Base-by-base conservation (phyloP, 2,113 vertebrate genomes). In the Bagarius yarrelli region DNA sequence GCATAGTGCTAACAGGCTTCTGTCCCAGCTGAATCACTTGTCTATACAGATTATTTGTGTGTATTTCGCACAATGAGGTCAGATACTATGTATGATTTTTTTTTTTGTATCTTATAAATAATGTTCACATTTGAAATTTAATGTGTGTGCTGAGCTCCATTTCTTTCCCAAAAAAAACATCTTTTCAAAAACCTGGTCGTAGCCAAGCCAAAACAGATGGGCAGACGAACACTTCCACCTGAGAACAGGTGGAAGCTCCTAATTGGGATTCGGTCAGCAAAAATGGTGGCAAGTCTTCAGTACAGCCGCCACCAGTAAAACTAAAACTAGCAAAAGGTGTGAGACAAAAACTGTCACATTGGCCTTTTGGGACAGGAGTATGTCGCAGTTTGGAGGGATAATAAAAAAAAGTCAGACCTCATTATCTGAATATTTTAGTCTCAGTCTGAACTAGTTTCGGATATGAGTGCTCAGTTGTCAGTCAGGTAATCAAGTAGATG, bases 171-270 rank as follows among this genome's bases (percentile, higher is more conserved):
- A 72, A 52, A 32, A 72, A 52, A 32, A 70, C 83, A 67, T 87
- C 87, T 40, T 74, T 84, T 79, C 34, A 80, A 60, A 71, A 44
- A 55, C 8, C 27, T 23, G 25, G 77, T 77, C 25, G 15, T 86
- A 84, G 86, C 78, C 84, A 76, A 81, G 60, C 80, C 78, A 70
- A 79, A 85, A 89, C 90, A 89, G 86, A 87, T 85, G 80, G 79
- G 84, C 18, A 80, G 67, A 56, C 79, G 74, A 79, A 69, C 73
- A 69, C 87, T 76, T n/a, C n/a, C n/a, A n/a, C n/a, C 69, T 32
- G 84, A 79, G 85, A 78, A 76, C 85, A 90, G 88, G 88, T 91
- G 87, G 90, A 89, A 84, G 74, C 76, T 52, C 87, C 88, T 93
- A 91, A 93, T 92, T 92, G 86, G 89, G 85, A 73, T 80, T 69